Evolutionary conservation across 1,140 invertebrate genomes (phyloP).

Genomic region (Drosophila varians): DNA sequence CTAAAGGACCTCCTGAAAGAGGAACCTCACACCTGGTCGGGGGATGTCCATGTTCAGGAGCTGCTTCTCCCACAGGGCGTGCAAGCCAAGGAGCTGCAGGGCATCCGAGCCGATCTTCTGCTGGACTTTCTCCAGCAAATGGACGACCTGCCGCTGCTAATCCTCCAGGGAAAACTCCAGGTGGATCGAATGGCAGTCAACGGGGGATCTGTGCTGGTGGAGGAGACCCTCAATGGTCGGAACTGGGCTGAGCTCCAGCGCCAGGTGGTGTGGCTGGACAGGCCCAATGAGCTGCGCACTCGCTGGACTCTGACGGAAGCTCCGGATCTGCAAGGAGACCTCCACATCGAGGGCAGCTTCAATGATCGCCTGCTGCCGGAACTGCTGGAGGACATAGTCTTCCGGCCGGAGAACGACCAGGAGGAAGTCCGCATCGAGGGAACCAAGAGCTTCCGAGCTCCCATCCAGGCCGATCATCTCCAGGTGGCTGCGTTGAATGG

Average conservation of each 20-base stretch:
- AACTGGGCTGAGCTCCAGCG: constrained; percentile 55
- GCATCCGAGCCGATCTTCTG: constrained; percentile 39
- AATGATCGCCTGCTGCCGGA: constrained; percentile 59
- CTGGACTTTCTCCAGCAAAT: constrained; percentile 60
- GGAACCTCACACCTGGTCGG: constrained; percentile 13
- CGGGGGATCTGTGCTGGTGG: constrained; percentile 47
- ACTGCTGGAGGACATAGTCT: constrained; percentile 62
- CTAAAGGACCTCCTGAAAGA: constrained; percentile 12
- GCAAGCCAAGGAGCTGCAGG: constrained; percentile 49
- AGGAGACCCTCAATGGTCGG: constrained; percentile 36
- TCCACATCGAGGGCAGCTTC: constrained; percentile 55
- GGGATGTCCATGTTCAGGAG: constrained; percentile 60
- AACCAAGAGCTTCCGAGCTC: constrained; percentile 60
- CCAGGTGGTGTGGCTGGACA: constrained; percentile 70
- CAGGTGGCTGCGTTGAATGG: constrained; percentile 60
- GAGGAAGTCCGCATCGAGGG: constrained; percentile 50
- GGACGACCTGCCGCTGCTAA: constrained; percentile 69
- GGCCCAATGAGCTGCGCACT: constrained; percentile 57
- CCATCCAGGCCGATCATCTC: constrained; percentile 23
- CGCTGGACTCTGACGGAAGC: constrained; percentile 47
- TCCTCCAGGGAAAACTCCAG: constrained; percentile 69
- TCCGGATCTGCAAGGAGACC: constrained; percentile 40
- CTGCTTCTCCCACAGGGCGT: constrained; percentile 58
- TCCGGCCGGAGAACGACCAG: constrained; percentile 13
- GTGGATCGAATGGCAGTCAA: constrained; percentile 59